Percentiles rank a stretch among this genome's conserved stretches.
Conservation (phyloP, 2,888 invertebrate genomes). For the Electrophaes corylata region DNA sequence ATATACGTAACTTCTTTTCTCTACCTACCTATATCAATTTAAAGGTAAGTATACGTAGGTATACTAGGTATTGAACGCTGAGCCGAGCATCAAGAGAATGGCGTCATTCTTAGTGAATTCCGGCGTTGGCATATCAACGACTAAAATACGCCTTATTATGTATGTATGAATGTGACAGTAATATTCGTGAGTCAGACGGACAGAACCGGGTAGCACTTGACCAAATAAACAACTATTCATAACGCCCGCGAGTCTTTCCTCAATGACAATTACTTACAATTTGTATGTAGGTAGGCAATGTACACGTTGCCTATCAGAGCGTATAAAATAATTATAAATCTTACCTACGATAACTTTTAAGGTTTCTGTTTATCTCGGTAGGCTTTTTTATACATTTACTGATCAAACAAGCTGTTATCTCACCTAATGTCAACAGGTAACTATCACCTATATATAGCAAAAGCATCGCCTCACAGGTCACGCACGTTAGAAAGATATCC, state of each 20-base stretch:
- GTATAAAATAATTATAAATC: background rate
- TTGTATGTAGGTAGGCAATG: slow-evolving; percentile 15
- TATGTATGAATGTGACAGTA: slow-evolving; percentile 75
- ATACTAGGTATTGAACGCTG: background rate
- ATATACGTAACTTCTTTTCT: too few species aligned
- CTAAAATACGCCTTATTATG: slow-evolving; percentile 64
- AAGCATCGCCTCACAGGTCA: too few species aligned
- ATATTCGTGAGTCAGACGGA: slow-evolving; percentile 75
- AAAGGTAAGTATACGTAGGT: background rate
- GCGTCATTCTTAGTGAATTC: slow-evolving; percentile 75
- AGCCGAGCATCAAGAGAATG: slow-evolving; percentile 66
- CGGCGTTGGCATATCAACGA: slow-evolving; percentile 70
- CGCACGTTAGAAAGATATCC: too few species aligned
- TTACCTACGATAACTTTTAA: too few species aligned
- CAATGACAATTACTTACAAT: slow-evolving; percentile 52
- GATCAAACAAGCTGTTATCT: too few species aligned
- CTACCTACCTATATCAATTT: too few species aligned
- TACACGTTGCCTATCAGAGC: slow-evolving; percentile 3
- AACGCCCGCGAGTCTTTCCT: slow-evolving; percentile 64
- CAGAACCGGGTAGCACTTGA: slow-evolving; percentile 66
- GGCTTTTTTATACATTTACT: too few species aligned
- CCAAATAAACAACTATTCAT: slow-evolving; percentile 76
- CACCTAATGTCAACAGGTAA: too few species aligned
- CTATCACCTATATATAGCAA: too few species aligned
- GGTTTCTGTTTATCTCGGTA: too few species aligned